Evolutionary conservation across 2,888 invertebrate genomes (phyloP), one percentile per base, ranked within the genome.

Genomic region (Lymantria dispar): DNA sequence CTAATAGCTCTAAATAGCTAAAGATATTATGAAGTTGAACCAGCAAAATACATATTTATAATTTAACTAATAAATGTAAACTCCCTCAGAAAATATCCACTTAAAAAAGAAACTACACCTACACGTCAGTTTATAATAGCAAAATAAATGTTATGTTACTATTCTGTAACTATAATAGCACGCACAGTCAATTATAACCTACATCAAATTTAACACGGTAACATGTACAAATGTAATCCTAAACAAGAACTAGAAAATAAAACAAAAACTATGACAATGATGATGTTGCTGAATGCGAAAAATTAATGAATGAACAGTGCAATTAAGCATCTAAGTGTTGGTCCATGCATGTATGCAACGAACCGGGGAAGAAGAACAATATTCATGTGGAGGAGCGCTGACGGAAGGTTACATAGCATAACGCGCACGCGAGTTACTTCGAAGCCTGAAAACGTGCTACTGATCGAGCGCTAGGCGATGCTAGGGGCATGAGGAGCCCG

Each of bases 321-420:
- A 84, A 73, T 72, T 66, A 90, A 90, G 90, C 90, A 73, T 85
- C 89, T 90, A 91, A 78, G 53, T 76, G 87, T 22, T 89, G 90
- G 90, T 83, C 76, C 90, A 90, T 91, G 90, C 90, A 85, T 84
- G 71, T 75, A 80, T 84, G 89, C 89, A 86, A 91, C 90, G 90
- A 90, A 91, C 90, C 90, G 81, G 84, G 73, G 71, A 77, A 75
- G 80, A 75, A 80, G 85, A 74, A 79, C 82, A 77, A 82, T 74
- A 80, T 83, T 87, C 82, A 84, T 84, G 83, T 85, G 85, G 69
- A 77, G 86, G 75, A 79, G 78, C 83, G 81, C 83, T 79, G 87
- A 74, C 86, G 80, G 80, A 70, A 77, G 76, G 70, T 74, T 60
- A 73, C 74, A 72, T 85, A 80, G 80, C 74, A 72, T 86, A 80